phyloP scores from a whole-genome alignment of 1,140 invertebrate species.

The Psix sp. region DNA sequence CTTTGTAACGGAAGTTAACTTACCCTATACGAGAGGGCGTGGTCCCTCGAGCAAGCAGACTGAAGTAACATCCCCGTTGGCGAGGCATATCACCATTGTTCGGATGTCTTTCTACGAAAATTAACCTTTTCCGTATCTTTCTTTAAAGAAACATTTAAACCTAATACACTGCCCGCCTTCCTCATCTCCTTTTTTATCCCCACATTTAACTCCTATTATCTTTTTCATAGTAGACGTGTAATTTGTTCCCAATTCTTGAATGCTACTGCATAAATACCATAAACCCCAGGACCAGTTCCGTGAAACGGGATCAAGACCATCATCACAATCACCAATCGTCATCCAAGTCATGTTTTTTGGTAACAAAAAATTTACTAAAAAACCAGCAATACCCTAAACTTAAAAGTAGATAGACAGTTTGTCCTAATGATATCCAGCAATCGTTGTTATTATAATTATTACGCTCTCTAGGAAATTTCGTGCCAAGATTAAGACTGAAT shows the following conservation, averaged over 20 bases:
- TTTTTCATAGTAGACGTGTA: constrained; percentile 36
- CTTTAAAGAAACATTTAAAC: constrained; percentile 41
- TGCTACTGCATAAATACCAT: constrained; percentile 47
- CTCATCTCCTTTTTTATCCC: constrained; percentile 18
- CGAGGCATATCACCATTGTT: constrained; percentile 49
- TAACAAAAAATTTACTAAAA: no score
- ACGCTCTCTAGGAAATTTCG: no score
- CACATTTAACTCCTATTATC: constrained; percentile 28
- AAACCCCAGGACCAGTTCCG: constrained; percentile 13
- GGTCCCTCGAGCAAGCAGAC: constrained; percentile 48
- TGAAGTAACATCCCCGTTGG: constrained; percentile 24
- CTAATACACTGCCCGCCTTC: constrained; percentile 24
- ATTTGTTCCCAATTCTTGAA: constrained; percentile 50
- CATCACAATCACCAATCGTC: no score
- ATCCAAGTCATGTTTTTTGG: no score
- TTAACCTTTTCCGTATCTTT: constrained; percentile 60
- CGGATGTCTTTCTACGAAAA: constrained; percentile 52
- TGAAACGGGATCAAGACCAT: no score
- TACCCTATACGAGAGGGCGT: constrained; percentile 63
- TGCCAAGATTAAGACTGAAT: no score
- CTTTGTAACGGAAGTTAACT: constrained; percentile 57
- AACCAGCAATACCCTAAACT: no score
- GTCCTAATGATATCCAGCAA: no score
- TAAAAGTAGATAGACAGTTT: no score
- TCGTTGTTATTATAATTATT: no score